These are phyloP conservation scores for Amphipyra berbera DNA, from an alignment of 2,888 invertebrate genomes.

Conservation along the genomic window DNA sequence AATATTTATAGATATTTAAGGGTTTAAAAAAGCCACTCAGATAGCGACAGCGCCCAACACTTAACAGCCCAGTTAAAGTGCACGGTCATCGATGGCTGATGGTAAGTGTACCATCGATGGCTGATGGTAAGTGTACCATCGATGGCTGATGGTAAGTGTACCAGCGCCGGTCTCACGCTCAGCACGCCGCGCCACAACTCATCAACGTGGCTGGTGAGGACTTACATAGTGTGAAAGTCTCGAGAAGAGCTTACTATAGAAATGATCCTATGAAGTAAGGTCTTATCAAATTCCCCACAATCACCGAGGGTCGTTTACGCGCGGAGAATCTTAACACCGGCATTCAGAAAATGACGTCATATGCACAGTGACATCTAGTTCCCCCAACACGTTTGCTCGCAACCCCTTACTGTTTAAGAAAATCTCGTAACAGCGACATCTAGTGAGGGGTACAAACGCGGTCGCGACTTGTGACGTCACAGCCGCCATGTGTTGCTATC, in stretches of 20 bases:
- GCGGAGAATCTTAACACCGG: constrained; percentile 26
- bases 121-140: constrained; percentile 59
- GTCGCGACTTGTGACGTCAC: background rate
- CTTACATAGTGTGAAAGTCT: constrained; percentile 63
- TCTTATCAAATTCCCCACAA: constrained; percentile 34
- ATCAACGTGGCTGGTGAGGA: constrained; percentile 61
- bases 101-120: constrained; percentile 46
- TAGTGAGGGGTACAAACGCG: background rate
- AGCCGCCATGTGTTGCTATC: constrained; percentile 4
- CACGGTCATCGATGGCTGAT: constrained; percentile 70
- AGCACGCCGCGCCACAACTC: constrained; percentile 65
- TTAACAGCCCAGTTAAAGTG: too few species aligned
- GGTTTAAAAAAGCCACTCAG: constrained; percentile 50
- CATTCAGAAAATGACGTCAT: constrained; percentile 26
- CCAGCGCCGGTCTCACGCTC: constrained; percentile 64
- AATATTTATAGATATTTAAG: too few species aligned
- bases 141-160: constrained; percentile 56
- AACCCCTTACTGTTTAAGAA: background rate
- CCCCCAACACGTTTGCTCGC: background rate
- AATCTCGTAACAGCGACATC: constrained; percentile 9
- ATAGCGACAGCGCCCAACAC: constrained; percentile 48
- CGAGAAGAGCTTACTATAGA: constrained; percentile 70
- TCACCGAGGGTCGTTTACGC: constrained; percentile 25
- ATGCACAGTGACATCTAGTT: constrained; percentile 44
- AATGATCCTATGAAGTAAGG: constrained; percentile 67